Base-by-base conservation (phyloP, 2,113 vertebrate species). In the Archilochus colubris region DNA sequence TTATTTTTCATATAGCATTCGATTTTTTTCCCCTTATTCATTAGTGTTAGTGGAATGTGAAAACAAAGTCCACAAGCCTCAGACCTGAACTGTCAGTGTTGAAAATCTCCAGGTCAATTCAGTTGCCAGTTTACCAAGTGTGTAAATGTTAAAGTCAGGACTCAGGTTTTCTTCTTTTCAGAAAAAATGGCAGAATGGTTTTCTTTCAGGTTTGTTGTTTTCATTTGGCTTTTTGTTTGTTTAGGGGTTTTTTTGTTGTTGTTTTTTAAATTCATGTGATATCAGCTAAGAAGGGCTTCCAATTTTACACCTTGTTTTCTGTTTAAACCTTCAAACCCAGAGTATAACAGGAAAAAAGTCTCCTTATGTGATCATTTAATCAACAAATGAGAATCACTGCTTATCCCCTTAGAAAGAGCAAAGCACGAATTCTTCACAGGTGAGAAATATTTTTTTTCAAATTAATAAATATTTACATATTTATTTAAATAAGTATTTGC, bases 341-440 rank as follows among this genome's bases (percentile, higher is more conserved):
- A 69, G 11, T 7, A 31, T 7, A 82, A 77, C 30, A 40, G 9
- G 48, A 85, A 78, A 78, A 4, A 76, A 62, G 43, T 62, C 12
- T 67, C 55, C 27, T 17, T 25, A 18, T 4, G 48, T 2, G 10
- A 48, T 68, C 23, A 28, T 51, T 82, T 50, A 70, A 75, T 25
- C 0, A 1, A 40, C 9, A 44, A 58, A 48, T 0, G 0, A 51
- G 50, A 66, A 12, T 3, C 33, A 67, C 24, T 40, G 2, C 19
- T 78, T 21, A 54, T 53, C 44, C 14, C 61, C 23, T 13, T 5
- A 28, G 58, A 57, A 57, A 36, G 11, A 62, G 12, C 12, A 69
- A 66, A 89, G n/a, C 21, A 64, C 7, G 24, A 31, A 27, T 54
- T 66, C 54, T 4, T 53, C 31, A 69, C 9, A 14, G 21, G 18